Evolutionary conservation across 2,888 invertebrate genomes (phyloP), one percentile per base, ranked within the genome.

Genomic region (Amblyjoppa fuscipennis): DNA sequence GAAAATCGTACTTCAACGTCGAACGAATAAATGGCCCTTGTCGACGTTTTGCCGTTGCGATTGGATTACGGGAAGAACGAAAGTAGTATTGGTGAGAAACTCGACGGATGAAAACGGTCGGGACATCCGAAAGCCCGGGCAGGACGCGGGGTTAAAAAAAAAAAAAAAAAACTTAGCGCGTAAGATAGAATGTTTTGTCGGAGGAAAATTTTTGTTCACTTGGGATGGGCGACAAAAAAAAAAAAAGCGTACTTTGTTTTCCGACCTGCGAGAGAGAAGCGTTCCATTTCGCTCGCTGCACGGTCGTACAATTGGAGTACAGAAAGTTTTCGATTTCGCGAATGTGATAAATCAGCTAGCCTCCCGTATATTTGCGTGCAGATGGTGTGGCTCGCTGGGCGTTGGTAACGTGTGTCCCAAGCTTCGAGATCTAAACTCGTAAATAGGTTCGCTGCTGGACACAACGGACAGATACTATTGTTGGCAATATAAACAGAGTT

Each of bases 281-380:
- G 53, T 69, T 13, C 38, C 25, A 56, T 34, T 11, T 28, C 28
- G 20, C 51, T 20, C 56, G 53, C 59, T 20, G 45, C 79, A n/a
- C 41, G 28, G 80, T 85, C 73, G 45, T 73, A 83, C 82, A 85
- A 85, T 85, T 76, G 82, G 59, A 66, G 79, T 85, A 68, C 38
- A 73, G 76, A 83, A 85, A 85, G 85, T 85, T 85, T 85, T 71
- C 85, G 85, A 85, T 85, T 76, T 75, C 76, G 76, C 76, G 76
- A 76, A 80, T 80, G 80, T 80, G 85, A 85, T 85, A 85, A 85
- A 85, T 85, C 82, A 85, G 73, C 82, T 78, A n/a, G 28, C 9
- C 20, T n/a, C 4, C 53, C 51, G 53, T 31, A 53, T 66, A 73
- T 76, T 38, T 41, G 51, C 16, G 5, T 59, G 34, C 64, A 51